phyloP scores from a whole-genome alignment of 2,113 vertebrate species.

The Leucoraja erinaceus region DNA sequence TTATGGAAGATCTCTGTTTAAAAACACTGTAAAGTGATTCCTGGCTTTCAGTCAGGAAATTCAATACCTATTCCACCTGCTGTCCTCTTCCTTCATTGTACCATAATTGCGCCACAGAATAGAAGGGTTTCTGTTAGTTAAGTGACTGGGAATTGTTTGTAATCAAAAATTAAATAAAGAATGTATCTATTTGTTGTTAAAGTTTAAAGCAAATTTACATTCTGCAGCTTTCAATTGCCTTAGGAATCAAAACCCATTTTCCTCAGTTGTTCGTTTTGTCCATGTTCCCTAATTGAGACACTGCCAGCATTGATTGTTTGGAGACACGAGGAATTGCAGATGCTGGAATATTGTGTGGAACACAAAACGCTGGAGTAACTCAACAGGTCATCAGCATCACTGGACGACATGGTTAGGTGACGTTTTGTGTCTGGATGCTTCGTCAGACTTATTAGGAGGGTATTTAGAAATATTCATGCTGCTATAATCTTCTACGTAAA shows the following conservation, averaged over 20 bases:
- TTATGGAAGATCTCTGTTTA: neutral
- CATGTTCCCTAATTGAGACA: neutral
- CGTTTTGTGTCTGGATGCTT: too few species aligned
- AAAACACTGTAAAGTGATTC: neutral
- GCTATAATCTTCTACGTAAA: neutral
- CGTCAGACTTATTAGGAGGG: neutral
- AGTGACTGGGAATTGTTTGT: neutral
- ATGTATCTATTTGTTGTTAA: neutral
- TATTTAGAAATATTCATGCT: neutral
- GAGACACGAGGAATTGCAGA: neutral
- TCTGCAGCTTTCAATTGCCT: neutral
- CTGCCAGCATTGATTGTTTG: neutral
- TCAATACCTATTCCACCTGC: neutral
- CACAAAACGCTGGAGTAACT: too few species aligned
- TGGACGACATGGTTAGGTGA: too few species aligned
- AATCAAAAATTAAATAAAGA: neutral
- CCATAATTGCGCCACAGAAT: neutral
- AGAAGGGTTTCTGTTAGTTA: neutral
- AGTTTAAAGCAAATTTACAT: neutral
- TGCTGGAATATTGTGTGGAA: too few species aligned
- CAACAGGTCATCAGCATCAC: too few species aligned
- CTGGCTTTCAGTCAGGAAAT: neutral
- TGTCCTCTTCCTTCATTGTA: neutral
- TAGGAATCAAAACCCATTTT: neutral
- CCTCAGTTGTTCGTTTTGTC: neutral